phyloP scores from a whole-genome alignment of 2,113 vertebrate species.

The Craseonycteris thonglongyai region DNA sequence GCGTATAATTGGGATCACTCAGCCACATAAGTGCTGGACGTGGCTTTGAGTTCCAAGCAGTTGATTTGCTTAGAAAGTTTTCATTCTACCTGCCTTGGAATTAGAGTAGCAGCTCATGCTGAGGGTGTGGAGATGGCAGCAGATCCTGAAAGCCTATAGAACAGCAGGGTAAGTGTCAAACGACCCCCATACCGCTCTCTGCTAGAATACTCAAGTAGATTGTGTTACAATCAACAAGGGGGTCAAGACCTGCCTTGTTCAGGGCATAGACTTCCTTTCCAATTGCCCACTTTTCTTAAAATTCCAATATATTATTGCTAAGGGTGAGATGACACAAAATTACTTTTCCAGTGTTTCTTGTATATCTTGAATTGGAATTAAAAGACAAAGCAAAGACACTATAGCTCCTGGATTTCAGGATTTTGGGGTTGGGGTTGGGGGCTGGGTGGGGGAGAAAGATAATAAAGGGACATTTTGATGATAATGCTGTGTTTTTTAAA shows the following conservation, averaged over 20 bases:
- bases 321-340: neutral
- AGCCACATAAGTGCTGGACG: neutral
- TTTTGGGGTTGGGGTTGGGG: neutral
- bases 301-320: neutral
- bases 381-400: neutral
- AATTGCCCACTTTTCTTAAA: neutral
- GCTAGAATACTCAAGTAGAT: neutral
- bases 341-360: neutral
- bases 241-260: neutral
- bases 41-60: neutral
- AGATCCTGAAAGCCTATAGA: neutral
- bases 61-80: neutral
- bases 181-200: neutral
- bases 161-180: constrained; percentile 37
- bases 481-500: neutral
- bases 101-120: neutral
- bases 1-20: neutral
- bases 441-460: too few species aligned
- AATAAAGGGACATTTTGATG: neutral
- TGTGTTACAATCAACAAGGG: neutral
- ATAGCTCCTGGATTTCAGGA: neutral
- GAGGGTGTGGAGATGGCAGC: neutral
- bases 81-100: neutral
- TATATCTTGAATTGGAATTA: neutral
- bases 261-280: neutral